These are phyloP conservation scores for Magallana angulata DNA, from an alignment of 1,140 invertebrate species.

Conservation along the genomic window DNA sequence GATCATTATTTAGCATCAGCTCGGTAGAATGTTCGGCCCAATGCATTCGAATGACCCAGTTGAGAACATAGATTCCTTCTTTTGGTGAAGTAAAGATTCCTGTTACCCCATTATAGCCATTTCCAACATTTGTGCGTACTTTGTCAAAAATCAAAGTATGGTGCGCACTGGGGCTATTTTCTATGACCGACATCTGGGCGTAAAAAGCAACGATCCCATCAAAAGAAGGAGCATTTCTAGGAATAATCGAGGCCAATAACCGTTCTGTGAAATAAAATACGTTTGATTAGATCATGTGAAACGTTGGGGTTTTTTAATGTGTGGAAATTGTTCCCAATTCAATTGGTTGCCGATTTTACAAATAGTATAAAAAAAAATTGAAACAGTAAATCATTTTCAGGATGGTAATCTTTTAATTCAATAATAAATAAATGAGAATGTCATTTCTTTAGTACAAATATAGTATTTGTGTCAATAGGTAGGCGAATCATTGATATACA, in stretches of 20 bases:
- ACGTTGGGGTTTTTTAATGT: too few species aligned
- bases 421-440: too few species aligned
- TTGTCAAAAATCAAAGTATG: slow-evolving; percentile 34
- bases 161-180: background rate
- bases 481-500: too few species aligned
- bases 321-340: too few species aligned
- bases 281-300: too few species aligned
- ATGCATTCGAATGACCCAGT: slow-evolving; percentile 18
- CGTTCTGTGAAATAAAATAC: background rate
- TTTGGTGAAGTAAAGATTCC: slow-evolving; percentile 38
- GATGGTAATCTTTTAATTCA: too few species aligned
- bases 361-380: too few species aligned
- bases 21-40: slow-evolving; percentile 24
- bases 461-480: too few species aligned
- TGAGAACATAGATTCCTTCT: slow-evolving; percentile 41
- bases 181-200: background rate
- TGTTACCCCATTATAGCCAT: slow-evolving; percentile 33
- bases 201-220: slow-evolving; percentile 39
- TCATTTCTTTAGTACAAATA: too few species aligned
- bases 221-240: background rate
- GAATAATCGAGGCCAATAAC: background rate
- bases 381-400: too few species aligned
- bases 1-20: slow-evolving; percentile 14
- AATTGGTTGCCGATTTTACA: too few species aligned
- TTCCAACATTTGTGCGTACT: slow-evolving; percentile 33